Conservation (phyloP, 2,797 vertebrate species). For the Thamnophis elegans region DNA sequence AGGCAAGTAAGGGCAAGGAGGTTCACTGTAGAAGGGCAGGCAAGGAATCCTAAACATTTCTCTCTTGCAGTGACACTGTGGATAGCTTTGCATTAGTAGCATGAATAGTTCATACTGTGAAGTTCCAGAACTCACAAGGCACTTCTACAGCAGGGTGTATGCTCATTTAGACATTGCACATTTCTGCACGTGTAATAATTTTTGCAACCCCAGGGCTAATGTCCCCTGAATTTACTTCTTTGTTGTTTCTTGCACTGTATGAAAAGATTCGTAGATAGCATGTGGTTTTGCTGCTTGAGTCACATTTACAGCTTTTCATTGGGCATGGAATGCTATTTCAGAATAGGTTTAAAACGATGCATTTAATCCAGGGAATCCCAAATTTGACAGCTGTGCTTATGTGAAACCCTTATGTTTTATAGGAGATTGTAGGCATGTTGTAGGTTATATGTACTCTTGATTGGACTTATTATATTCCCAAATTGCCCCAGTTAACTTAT, state of each 20-base stretch:
- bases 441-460: not conserved
- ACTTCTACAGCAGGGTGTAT: not conserved
- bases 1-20: slow-evolving; percentile 3
- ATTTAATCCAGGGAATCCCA: not conserved
- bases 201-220: not conserved
- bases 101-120: not conserved
- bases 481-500: not conserved
- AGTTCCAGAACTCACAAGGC: not conserved
- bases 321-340: not conserved
- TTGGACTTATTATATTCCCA: not conserved
- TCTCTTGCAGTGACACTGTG: slow-evolving; percentile 19
- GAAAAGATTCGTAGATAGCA: not conserved
- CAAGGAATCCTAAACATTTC: not conserved
- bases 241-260: not conserved
- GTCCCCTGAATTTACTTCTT: not conserved
- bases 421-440: not conserved
- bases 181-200: not conserved
- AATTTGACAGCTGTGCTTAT: not conserved
- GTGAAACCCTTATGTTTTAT: no score
- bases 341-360: not conserved
- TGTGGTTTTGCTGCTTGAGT: not conserved
- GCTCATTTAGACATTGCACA: not conserved
- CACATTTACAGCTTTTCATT: not conserved
- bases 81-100: not conserved
- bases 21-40: not conserved